Percentiles rank a stretch among this genome's conserved stretches.
Conservation (phyloP, 2,888 invertebrate genomes). For the Augiades crinisus region DNA sequence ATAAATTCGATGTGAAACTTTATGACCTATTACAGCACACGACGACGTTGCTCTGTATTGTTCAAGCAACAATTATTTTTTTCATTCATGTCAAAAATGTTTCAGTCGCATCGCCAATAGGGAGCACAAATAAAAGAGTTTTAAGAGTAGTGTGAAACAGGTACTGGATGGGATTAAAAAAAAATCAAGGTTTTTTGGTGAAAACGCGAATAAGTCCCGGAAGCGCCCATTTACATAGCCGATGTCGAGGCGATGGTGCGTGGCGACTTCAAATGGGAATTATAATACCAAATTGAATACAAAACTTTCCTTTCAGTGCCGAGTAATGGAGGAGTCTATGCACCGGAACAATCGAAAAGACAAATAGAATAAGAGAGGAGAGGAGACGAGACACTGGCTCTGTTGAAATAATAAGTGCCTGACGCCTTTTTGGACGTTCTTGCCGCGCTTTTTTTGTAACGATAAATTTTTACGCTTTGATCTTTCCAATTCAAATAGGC, state of each 20-base stretch:
- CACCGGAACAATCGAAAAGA: slow-evolving; percentile 81
- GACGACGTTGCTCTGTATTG: slow-evolving; percentile 2
- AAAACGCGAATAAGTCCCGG: slow-evolving; percentile 74
- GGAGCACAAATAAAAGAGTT: too few species aligned
- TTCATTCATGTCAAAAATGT: too few species aligned
- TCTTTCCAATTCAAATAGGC: slow-evolving; percentile 80
- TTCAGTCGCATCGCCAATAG: too few species aligned
- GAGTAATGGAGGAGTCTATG: slow-evolving; percentile 81
- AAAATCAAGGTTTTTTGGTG: slow-evolving; percentile 61
- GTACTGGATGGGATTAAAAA: slow-evolving; percentile 28
- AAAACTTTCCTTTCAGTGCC: slow-evolving; percentile 82
- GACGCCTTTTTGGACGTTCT: slow-evolving; percentile 75
- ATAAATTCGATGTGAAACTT: slow-evolving; percentile 32
- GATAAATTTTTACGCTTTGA: slow-evolving; percentile 79
- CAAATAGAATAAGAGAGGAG: slow-evolving; percentile 75
- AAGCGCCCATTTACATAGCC: slow-evolving; percentile 80
- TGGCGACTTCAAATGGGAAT: slow-evolving; percentile 81
- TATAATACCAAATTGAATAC: slow-evolving; percentile 83
- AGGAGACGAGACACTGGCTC: slow-evolving; percentile 72
- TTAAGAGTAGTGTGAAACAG: slow-evolving; percentile 15
- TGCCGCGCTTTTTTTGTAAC: slow-evolving; percentile 67
- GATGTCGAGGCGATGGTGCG: slow-evolving; percentile 80
- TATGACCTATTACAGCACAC: slow-evolving; percentile 19
- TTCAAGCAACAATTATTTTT: too few species aligned
- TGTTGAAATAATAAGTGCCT: slow-evolving; percentile 79